phyloP scores from a whole-genome alignment of 2,888 invertebrate genomes.

The Graphium colonna region DNA sequence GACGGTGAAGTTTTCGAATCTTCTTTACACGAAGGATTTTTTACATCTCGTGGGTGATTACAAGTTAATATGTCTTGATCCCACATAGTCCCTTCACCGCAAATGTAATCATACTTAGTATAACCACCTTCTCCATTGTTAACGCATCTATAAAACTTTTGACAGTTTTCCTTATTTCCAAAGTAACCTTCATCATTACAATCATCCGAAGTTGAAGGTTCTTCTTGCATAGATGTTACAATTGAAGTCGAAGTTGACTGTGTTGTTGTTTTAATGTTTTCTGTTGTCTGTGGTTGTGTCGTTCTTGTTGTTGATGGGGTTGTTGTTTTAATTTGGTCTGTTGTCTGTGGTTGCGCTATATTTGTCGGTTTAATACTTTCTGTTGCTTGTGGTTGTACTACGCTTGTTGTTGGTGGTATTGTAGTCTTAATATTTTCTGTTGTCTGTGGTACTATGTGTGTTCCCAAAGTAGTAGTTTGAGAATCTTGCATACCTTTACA shows the following conservation, averaged over 20 bases:
- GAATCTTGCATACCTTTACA: slow-evolving; percentile 42
- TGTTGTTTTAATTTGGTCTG: slow-evolving; percentile 24
- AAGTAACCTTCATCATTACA: slow-evolving; percentile 82
- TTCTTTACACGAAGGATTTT: slow-evolving; percentile 52
- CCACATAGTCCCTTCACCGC: slow-evolving; percentile 86
- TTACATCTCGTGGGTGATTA: slow-evolving; percentile 67
- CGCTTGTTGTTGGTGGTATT: neutral
- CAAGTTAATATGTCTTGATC: slow-evolving; percentile 76
- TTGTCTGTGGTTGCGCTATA: no score
- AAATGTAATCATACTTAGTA: slow-evolving; percentile 81
- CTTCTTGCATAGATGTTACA: slow-evolving; percentile 28
- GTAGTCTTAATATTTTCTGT: no score
- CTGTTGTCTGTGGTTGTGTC: no score
- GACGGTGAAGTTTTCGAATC: slow-evolving; percentile 26
- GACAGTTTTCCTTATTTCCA: slow-evolving; percentile 80
- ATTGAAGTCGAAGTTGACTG: slow-evolving; percentile 26
- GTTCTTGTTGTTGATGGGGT: no score
- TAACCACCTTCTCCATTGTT: slow-evolving; percentile 80
- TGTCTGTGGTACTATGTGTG: neutral
- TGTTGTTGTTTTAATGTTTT: neutral
- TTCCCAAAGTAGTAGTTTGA: slow-evolving; percentile 10
- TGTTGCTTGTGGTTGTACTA: neutral
- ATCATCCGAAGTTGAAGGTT: slow-evolving; percentile 33
- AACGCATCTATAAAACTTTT: slow-evolving; percentile 85
- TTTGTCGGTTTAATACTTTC: no score